Evolutionary conservation across 1,140 invertebrate genomes (phyloP).

Genomic region (Aphaenogaster ashmeadi): DNA sequence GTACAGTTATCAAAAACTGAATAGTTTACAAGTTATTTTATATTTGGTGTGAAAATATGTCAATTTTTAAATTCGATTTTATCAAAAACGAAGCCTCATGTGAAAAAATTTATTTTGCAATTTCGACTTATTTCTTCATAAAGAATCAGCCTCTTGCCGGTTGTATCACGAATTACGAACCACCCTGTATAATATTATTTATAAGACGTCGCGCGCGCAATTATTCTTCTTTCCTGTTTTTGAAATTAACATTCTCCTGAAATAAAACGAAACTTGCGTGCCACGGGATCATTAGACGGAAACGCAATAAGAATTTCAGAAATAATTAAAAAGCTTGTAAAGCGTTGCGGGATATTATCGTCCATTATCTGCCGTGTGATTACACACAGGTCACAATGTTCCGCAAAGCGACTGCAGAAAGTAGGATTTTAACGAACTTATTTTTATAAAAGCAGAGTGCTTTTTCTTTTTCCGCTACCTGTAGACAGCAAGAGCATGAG

Average conservation of each 20-base stretch:
- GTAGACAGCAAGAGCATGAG: neutral
- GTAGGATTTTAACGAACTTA: slow-evolving; percentile 70
- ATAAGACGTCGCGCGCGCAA: neutral
- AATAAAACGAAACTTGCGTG: neutral
- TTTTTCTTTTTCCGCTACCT: slow-evolving; percentile 17
- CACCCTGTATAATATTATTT: neutral
- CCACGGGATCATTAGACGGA: neutral
- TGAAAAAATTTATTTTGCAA: no score
- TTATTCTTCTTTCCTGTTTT: neutral
- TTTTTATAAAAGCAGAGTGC: slow-evolving; percentile 66
- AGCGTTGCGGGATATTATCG: slow-evolving; percentile 12
- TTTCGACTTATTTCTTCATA: no score
- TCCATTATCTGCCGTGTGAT: slow-evolving; percentile 40
- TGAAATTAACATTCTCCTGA: neutral
- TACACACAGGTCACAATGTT: slow-evolving; percentile 29
- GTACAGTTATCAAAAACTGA: no score
- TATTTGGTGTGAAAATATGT: no score
- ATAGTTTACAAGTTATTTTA: no score
- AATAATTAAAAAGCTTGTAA: slow-evolving; percentile 42
- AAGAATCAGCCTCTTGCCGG: no score
- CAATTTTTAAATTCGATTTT: no score
- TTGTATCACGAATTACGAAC: no score
- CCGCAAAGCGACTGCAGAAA: slow-evolving; percentile 41
- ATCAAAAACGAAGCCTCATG: no score
- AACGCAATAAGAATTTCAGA: slow-evolving; percentile 26